phyloP scores from a whole-genome alignment of 2,888 invertebrate species.

The Folsomia manolachei region DNA sequence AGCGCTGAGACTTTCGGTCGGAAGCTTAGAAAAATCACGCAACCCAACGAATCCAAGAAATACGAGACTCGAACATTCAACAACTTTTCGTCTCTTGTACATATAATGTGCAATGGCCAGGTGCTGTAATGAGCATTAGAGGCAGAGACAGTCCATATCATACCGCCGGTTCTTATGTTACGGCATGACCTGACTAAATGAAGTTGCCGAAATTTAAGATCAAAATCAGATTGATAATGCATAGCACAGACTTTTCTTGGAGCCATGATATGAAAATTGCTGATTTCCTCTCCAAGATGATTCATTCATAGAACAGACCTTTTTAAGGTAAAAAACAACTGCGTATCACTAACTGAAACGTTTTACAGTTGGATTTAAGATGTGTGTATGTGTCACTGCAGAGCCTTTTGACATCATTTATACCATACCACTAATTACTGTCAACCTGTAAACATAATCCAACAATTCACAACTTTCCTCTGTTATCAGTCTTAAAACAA shows the following conservation, averaged over 20 bases:
- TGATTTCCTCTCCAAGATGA: background rate
- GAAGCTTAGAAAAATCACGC: slow-evolving; percentile 46
- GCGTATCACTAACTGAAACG: background rate
- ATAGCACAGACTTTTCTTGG: too few species aligned
- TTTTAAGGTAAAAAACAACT: background rate
- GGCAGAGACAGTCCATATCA: too few species aligned
- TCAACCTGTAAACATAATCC: background rate
- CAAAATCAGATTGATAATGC: slow-evolving; percentile 7
- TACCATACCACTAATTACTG: background rate
- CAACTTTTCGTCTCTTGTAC: too few species aligned
- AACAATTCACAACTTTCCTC: background rate
- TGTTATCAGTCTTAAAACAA: background rate
- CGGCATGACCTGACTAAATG: background rate
- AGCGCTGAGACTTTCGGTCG: slow-evolving; percentile 26
- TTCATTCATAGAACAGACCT: background rate
- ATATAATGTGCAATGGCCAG: too few species aligned
- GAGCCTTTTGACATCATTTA: too few species aligned
- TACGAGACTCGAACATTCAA: slow-evolving; percentile 1
- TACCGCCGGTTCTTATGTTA: background rate
- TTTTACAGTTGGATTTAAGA: background rate
- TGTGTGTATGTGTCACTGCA: background rate
- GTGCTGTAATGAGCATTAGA: background rate
- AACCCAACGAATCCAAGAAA: slow-evolving; percentile 32
- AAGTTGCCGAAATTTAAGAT: slow-evolving; percentile 2
- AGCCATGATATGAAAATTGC: slow-evolving; percentile 6